Evolutionary conservation across 2,113 vertebrate species (phyloP), one percentile per base, ranked within the genome.

Genomic region (Buteo buteo): DNA sequence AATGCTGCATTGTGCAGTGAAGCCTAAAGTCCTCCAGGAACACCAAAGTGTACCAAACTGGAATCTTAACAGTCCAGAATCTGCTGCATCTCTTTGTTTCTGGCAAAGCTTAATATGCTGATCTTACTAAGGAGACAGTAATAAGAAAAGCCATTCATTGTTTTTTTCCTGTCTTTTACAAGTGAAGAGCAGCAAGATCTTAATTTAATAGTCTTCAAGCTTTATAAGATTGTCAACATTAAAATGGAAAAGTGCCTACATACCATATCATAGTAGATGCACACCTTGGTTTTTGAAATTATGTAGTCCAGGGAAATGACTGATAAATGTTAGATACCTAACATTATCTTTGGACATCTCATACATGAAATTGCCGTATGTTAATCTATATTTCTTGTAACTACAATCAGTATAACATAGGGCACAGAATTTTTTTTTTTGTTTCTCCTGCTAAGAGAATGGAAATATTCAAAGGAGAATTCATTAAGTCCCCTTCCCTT

Each of bases 71-170:
- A 67, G 24, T 45, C 26, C 26, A 79, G 69, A 78, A 86, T 82
- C 55, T 77, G 15, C n/a, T 81, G 31, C 7, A 10, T 66, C 54
- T 71, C 52, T 86, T 58, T 58, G 13, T 90, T 22, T 83, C 44
- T 7, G 6, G 16, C 58, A 72, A 20, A 40, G 36, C 22, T 54
- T 66, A 47, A 34, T 65, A 47, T 10, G 4, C 17, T 65, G 36
- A 31, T 71, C 12, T 64, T 72, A 36, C 24, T 36, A 73, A 69
- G 44, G 38, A 86, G 54, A 55, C 10, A 26, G 5, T 57, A 80
- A 32, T 79, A 87, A 44, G 32, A 59, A 92, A 74, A 62, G 9
- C 19, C 2, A 7, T 32, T 77, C 0, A 0, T 17, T n/a, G 19
- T 6, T 12, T 25, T 22, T 55, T 31, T 85, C 40, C 21, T 77